These are phyloP conservation scores for Embidobia sp. DNA, from an alignment of 2,888 invertebrate species.

Conservation along the genomic window DNA sequence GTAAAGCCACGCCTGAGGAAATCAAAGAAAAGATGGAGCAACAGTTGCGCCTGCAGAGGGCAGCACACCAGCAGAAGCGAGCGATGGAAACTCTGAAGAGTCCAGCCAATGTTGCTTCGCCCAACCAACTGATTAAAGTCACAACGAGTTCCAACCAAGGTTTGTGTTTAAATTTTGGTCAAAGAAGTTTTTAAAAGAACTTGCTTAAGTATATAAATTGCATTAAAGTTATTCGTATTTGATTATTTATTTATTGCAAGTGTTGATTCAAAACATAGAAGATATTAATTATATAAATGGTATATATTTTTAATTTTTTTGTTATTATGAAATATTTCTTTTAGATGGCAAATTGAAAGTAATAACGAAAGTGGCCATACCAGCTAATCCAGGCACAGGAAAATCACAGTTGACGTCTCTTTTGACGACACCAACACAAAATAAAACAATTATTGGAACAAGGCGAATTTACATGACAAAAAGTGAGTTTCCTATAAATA, in stretches of 20 bases:
- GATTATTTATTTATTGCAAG: no score
- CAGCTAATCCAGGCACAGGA: constrained; percentile 83
- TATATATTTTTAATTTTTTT: no score
- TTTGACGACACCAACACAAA: constrained; percentile 84
- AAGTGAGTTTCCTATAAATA: no score
- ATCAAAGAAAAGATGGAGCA: constrained; percentile 96
- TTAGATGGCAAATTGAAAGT: constrained; percentile 86
- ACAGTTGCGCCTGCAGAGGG: constrained; percentile 92
- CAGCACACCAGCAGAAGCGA: constrained; percentile 94
- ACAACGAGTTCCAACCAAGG: constrained; percentile 74
- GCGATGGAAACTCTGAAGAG: constrained; percentile 84
- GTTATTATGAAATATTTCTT: no score
- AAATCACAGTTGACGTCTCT: constrained; percentile 87
- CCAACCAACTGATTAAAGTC: constrained; percentile 83
- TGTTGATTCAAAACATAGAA: no score
- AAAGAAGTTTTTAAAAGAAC: no score
- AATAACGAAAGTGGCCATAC: constrained; percentile 86
- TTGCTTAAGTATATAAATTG: no score
- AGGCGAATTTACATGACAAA: constrained; percentile 89
- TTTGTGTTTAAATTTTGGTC: no score
- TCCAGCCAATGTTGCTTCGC: constrained; percentile 73
- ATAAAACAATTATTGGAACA: constrained; percentile 86
- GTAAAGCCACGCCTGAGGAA: constrained; percentile 87
- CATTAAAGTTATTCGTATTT: no score
- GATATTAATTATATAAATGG: no score